Percentiles rank a stretch among this genome's conserved stretches.
Conservation (phyloP, 64 coral and sea anemone genomes). For the Platygyra sinensis region DNA sequence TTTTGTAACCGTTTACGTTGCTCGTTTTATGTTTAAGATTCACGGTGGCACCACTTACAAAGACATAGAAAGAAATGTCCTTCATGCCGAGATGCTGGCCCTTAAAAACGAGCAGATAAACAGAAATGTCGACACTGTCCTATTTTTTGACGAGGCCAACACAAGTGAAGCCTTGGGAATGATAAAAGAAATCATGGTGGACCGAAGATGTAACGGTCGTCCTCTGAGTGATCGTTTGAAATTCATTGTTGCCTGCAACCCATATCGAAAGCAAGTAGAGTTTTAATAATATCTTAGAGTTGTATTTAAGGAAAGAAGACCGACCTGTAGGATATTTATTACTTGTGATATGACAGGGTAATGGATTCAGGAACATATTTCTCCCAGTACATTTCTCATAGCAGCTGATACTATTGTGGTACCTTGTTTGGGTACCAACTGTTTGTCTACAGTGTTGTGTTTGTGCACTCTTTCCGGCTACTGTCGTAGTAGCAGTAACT, state of each 20-base stretch:
- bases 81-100: conserved; percentile 61
- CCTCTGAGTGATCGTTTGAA: conserved; percentile 34
- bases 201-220: conserved; percentile 73
- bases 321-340: neutral
- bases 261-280: conserved; percentile 59
- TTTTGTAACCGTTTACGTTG: neutral
- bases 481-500: too few species aligned
- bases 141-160: conserved; percentile 83
- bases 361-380: too few species aligned
- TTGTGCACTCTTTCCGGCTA: too few species aligned
- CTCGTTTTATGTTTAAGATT: conserved; percentile 4
- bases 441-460: too few species aligned
- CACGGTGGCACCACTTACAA: conserved; percentile 72
- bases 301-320: neutral
- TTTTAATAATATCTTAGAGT: neutral
- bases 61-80: conserved; percentile 69
- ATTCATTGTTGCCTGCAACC: conserved; percentile 80
- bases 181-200: conserved; percentile 79
- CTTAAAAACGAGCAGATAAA: neutral
- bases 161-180: conserved; percentile 74
- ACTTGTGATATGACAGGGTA: neutral
- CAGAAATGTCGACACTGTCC: conserved; percentile 45
- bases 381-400: too few species aligned
- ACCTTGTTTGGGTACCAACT: too few species aligned
- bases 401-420: too few species aligned